Evolutionary conservation across 2,113 vertebrate species (phyloP), one percentile per base, ranked within the genome.

Genomic region (Barnardius zonarius): DNA sequence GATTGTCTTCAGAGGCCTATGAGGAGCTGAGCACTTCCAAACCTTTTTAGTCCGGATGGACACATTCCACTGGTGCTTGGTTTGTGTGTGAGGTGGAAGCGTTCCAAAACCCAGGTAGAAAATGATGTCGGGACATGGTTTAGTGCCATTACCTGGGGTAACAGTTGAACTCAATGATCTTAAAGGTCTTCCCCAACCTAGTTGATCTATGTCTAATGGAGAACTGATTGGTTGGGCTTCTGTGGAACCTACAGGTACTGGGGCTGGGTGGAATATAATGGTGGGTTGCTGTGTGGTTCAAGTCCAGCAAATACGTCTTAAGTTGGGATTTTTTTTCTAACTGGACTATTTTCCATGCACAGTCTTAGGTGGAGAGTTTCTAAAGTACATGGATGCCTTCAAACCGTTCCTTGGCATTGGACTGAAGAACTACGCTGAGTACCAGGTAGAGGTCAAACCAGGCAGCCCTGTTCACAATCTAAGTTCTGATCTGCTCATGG

Each of bases 321-420:
- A 43, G 16, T 16, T 7, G 62, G 43, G 37, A 18, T 46, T 57
- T 85, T 17, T 13, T 17, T 27, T 24, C 23, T 94, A 41, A 69
- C 89, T 17, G 24, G 35, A 82, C 28, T 84, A 0, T 74, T 84
- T 86, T 78, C 68, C 51, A 1, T 73, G 80, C 88, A 5, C 96
- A 99, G 99, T 99, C 75, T 90, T 99, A 91, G 99, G 99, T 91
- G 98, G 98, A 80, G 99, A 99, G 92, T 99, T 99, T 92, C 98
- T 99, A 96, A 99, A 99, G 64, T 99, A 99, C 97, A 99, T 99
- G 99, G 99, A 99, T 51, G 99, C 99, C 97, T 99, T 99, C 95
- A 99, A 99, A 90, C 99, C 99, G 5, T 99, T 99, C 97, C 98
- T 99, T 77, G 99, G 97, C 55, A 99, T 99, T 90, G 99, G 99